Evolutionary conservation across 1,140 invertebrate genomes (phyloP).

Genomic region (Drosophila tani): DNA sequence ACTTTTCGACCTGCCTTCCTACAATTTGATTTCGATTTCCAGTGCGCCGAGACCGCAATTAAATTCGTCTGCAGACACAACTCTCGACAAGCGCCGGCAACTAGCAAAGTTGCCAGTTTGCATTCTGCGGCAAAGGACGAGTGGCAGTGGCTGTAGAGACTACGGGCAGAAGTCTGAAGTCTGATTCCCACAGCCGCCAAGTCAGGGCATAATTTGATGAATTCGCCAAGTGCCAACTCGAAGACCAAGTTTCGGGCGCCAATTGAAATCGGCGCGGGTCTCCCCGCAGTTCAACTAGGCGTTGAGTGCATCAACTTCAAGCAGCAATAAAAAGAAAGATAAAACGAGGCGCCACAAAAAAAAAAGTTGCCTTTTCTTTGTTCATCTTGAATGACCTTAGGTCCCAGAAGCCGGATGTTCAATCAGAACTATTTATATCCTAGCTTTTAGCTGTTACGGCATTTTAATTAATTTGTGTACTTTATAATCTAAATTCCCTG

Average conservation of each 20-base stretch:
- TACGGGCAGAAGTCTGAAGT: neutral
- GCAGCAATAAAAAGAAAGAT: neutral
- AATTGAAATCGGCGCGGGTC: conserved; percentile 35
- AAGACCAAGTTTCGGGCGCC: conserved; percentile 44
- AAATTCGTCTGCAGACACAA: conserved; percentile 45
- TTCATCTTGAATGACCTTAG: neutral
- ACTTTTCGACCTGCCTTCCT: conserved; percentile 9
- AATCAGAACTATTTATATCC: neutral
- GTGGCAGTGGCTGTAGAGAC: conserved; percentile 2
- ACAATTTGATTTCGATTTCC: conserved; percentile 50
- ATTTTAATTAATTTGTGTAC: neutral
- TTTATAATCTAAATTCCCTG: neutral
- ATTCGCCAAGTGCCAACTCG: conserved; percentile 56
- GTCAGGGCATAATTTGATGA: conserved; percentile 58
- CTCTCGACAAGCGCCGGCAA: conserved; percentile 23
- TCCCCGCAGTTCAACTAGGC: conserved; percentile 1
- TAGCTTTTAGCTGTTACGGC: no score
- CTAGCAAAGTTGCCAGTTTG: conserved; percentile 34
- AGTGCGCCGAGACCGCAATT: conserved; percentile 33
- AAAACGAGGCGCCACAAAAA: conserved; percentile 3
- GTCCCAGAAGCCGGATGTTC: no score
- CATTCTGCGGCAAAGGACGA: conserved; percentile 15
- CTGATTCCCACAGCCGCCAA: conserved; percentile 12
- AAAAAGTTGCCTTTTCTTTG: neutral
- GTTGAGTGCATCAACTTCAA: neutral